phyloP scores from a whole-genome alignment of 1,140 invertebrate species.

The Hylaeus anthracinus region DNA sequence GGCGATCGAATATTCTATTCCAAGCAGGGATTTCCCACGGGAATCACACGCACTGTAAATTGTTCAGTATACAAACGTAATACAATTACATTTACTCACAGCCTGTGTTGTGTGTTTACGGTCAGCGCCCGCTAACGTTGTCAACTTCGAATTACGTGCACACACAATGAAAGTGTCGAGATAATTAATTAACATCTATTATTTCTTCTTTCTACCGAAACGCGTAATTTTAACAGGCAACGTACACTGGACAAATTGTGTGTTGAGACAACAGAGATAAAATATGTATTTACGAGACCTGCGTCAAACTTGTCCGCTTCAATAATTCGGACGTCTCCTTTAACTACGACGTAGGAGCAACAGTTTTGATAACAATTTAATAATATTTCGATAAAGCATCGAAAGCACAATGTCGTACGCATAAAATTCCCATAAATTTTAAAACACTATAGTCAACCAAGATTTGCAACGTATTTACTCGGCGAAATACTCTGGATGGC shows the following conservation, averaged over 20 bases:
- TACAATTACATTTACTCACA: slow-evolving; percentile 28
- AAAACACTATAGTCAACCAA: not conserved
- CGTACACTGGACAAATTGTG: not conserved
- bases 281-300: not conserved
- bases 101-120: not conserved
- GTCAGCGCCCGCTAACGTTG: not conserved
- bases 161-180: not conserved
- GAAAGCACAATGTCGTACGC: not conserved
- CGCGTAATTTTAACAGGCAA: slow-evolving; percentile 14
- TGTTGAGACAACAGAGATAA: slow-evolving; percentile 20
- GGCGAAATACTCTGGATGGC: slow-evolving; percentile 31
- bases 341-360: not conserved
- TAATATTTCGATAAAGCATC: not conserved
- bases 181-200: slow-evolving; percentile 4
- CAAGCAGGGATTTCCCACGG: slow-evolving; percentile 31
- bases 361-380: slow-evolving; percentile 6
- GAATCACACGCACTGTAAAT: slow-evolving; percentile 37
- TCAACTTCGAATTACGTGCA: not conserved
- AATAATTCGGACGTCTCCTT: not conserved
- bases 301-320: not conserved
- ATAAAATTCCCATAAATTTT: not conserved
- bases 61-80: not conserved
- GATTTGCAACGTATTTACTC: slow-evolving; percentile 20
- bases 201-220: not conserved
- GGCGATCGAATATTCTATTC: slow-evolving; percentile 30